Evolutionary conservation across 2,888 invertebrate species (phyloP).

Genomic region (Acleris cristana): DNA sequence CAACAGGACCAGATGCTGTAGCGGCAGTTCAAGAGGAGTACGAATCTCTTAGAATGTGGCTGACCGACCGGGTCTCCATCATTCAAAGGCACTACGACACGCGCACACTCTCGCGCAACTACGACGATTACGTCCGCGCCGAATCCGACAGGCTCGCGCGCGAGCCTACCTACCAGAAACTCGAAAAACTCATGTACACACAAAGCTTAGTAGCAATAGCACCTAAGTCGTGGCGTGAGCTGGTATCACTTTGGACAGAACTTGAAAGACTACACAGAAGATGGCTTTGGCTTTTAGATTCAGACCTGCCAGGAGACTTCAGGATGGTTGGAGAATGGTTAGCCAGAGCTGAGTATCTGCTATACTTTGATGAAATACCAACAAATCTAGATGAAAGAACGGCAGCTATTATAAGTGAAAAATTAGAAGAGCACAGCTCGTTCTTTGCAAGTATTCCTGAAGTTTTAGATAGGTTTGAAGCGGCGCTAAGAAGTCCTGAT

Average conservation of each 20-base stretch:
- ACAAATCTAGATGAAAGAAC: slow-evolving; percentile 94
- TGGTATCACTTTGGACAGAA: slow-evolving; percentile 92
- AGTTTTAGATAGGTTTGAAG: slow-evolving; percentile 90
- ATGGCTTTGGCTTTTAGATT: slow-evolving; percentile 96
- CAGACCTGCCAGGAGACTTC: slow-evolving; percentile 92
- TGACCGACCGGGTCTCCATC: slow-evolving; percentile 89
- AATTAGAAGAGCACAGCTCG: slow-evolving; percentile 93
- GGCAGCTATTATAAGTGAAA: slow-evolving; percentile 93
- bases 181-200: slow-evolving; percentile 91
- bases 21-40: slow-evolving; percentile 92
- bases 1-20: slow-evolving; percentile 88
- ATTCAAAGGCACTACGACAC: slow-evolving; percentile 91
- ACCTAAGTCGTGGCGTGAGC: slow-evolving; percentile 92
- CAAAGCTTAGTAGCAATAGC: slow-evolving; percentile 92
- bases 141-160: slow-evolving; percentile 91
- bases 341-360: slow-evolving; percentile 91
- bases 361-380: slow-evolving; percentile 93
- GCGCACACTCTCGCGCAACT: slow-evolving; percentile 89
- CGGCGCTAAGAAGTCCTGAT: slow-evolving; percentile 87
- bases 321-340: slow-evolving; percentile 95
- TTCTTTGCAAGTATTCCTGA: slow-evolving; percentile 94
- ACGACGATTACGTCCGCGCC: slow-evolving; percentile 91
- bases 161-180: slow-evolving; percentile 88
- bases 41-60: slow-evolving; percentile 91
- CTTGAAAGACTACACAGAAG: slow-evolving; percentile 90